phyloP scores from a whole-genome alignment of 2,797 vertebrate genomes.

The Crenuchus spilurus region DNA sequence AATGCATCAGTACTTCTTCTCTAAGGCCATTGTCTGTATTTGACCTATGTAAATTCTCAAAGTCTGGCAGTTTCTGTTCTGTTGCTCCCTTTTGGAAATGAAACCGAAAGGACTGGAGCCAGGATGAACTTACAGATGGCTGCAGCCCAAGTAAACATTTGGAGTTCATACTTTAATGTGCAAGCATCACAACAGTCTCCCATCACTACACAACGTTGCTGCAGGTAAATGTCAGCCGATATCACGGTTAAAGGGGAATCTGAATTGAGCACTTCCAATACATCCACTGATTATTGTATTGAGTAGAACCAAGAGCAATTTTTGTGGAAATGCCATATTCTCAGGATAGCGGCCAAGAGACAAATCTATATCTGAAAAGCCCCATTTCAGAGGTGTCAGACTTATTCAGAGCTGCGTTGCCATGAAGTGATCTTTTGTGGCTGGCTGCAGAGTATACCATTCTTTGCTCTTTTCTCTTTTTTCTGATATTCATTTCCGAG shows the following conservation, averaged over 20 bases:
- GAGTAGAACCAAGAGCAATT: constrained; percentile 64
- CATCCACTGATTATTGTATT: constrained; percentile 66
- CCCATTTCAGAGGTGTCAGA: constrained; percentile 74
- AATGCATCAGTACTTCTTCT: constrained; percentile 63
- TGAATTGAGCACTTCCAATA: constrained; percentile 32
- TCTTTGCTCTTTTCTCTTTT: constrained; percentile 63
- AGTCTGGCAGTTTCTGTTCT: constrained; percentile 43
- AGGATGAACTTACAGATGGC: constrained; percentile 22
- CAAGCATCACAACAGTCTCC: constrained; percentile 34
- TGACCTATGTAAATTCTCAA: constrained; percentile 72
- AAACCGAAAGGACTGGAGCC: constrained; percentile 57
- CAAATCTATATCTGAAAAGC: constrained; percentile 73
- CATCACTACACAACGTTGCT: constrained; percentile 22
- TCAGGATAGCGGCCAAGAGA: constrained; percentile 62
- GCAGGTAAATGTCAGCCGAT: constrained; percentile 48
- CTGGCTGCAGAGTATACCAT: constrained; percentile 64
- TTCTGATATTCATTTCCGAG: constrained; percentile 6
- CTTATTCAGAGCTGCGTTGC: constrained; percentile 64
- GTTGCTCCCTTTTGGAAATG: constrained; percentile 62
- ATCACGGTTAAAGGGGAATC: constrained; percentile 34
- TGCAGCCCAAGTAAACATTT: constrained; percentile 36
- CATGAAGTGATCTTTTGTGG: constrained; percentile 67
- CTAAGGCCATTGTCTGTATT: constrained; percentile 60
- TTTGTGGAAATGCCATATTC: constrained; percentile 73
- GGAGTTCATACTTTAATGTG: constrained; percentile 43